Base-by-base conservation (phyloP, 2,797 vertebrate species). In the Lycodopsis pacificus region DNA sequence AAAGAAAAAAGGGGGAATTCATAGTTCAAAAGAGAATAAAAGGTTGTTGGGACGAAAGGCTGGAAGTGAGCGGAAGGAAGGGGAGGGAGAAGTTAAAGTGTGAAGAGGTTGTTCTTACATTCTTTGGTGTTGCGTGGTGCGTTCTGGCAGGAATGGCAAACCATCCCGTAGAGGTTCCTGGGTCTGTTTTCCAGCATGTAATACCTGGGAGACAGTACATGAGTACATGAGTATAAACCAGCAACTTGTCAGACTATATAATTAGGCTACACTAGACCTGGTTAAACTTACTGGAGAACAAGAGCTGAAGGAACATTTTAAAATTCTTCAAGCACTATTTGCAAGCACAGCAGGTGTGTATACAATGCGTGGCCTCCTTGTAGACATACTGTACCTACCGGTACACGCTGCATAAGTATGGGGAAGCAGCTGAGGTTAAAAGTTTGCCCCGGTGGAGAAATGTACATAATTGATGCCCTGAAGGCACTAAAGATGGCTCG, bases 81-180 rank as follows among this genome's bases (percentile, higher is more conserved):
- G 13, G 36, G 17, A 34, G 2, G n/a, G 25, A 32, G 7, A 15
- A 46, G 54, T 34, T 0, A 66, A 77, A 42, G 30, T 10, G 13
- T 5, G 36, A 57, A 20, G 44, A 57, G 4, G 57, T 25, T 51
- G 54, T 15, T 95, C 97, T 97, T 95, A 99, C 98, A 99, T 94
- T 99, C 97, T 94, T 97, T 99, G 91, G 96, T 97, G 93, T 98
- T 97, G 73, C 93, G 96, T 5, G 97, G 97, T 0, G 98, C 97
- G 22, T 97, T 92, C 85, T 96, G 95, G 89, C 98, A 99, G 0
- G 98, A 98, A 87, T 99, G 97, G 92, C 98, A 99, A 84, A 99
- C 97, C 97, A 97, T 97, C 72, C 96, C 96, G 0, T 99, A 99
- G 81, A 97, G 97, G 88, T 97, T 99, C 78, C 96, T 95, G 44